phyloP scores from a whole-genome alignment of 1,140 invertebrate genomes.

The honey bee (Apis mellifera) region DNA sequence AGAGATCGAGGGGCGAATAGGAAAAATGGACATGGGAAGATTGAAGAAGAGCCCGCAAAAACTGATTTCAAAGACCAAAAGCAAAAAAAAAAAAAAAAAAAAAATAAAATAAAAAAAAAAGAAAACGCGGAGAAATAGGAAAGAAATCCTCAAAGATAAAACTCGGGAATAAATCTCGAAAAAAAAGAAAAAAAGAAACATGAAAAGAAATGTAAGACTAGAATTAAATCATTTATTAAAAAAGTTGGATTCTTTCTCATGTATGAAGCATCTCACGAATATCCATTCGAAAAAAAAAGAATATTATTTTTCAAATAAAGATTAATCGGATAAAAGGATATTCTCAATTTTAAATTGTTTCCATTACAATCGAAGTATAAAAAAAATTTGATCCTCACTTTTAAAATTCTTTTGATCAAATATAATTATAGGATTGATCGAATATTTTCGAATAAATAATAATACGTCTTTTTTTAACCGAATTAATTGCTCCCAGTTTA shows the following conservation, averaged over 20 bases:
- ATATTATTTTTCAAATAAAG: background rate
- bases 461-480: no score
- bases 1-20: background rate
- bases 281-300: no score
- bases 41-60: background rate
- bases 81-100: no score
- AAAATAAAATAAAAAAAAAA: no score
- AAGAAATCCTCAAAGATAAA: background rate
- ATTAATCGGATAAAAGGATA: no score
- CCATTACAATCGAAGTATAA: no score
- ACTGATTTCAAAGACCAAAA: background rate
- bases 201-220: background rate
- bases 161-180: background rate
- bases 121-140: background rate
- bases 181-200: no score
- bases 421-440: background rate
- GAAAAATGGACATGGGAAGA: background rate
- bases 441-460: background rate
- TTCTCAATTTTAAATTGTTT: no score
- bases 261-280: no score
- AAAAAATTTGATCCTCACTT: no score
- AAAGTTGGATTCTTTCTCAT: background rate
- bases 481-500: no score
- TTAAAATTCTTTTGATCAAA: no score
- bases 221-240: background rate